Conservation (phyloP, 2,888 invertebrate species). For the Cacoxenus indagator region DNA sequence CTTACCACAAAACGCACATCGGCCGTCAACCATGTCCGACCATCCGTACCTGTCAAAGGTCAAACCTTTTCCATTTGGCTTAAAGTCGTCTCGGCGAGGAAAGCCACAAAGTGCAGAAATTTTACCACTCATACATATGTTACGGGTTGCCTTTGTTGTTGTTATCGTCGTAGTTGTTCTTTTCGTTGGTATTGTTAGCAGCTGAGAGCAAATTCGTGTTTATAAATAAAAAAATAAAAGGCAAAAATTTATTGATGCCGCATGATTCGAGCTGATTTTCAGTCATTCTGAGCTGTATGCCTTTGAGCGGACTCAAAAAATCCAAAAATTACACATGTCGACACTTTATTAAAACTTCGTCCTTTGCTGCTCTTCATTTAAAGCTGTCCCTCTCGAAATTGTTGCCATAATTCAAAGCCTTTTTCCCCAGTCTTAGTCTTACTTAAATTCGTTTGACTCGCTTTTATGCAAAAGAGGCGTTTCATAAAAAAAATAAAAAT, state of each 20-base stretch:
- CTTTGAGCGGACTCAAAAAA: background rate
- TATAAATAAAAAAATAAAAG: background rate
- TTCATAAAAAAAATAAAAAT: no score
- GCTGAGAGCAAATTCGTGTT: background rate
- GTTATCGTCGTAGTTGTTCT: background rate
- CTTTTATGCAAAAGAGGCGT: background rate
- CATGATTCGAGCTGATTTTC: background rate
- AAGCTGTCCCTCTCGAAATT: background rate
- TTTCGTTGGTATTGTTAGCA: background rate
- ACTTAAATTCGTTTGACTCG: background rate
- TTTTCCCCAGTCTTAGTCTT: background rate
- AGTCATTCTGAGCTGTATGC: background rate
- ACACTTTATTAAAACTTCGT: conserved; percentile 61
- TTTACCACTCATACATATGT: background rate
- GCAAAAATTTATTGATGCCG: background rate
- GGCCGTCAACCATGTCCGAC: background rate
- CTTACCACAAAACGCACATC: conserved; percentile 21
- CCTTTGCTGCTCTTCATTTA: no score
- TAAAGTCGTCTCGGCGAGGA: background rate
- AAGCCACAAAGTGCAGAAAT: conserved; percentile 12
- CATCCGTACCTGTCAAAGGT: background rate
- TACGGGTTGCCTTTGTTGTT: background rate
- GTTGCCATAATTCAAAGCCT: background rate
- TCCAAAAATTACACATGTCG: conserved; percentile 63
- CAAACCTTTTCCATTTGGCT: conserved; percentile 9